Base-by-base conservation (phyloP, 1,140 invertebrate genomes). In the Yoshiicerus persimilis region DNA sequence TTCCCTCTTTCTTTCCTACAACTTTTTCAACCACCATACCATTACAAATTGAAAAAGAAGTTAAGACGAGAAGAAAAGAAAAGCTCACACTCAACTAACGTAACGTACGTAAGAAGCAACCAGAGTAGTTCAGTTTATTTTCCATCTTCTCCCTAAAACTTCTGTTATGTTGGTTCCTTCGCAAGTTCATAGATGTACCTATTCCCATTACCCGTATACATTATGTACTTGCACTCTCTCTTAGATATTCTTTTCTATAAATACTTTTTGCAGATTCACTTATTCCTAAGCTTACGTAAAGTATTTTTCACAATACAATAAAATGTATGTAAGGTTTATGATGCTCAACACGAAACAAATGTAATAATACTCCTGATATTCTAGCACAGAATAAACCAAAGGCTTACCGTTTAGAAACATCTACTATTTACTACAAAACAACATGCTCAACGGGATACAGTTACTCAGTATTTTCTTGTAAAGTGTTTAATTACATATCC, bases 1-100 rank as follows among this genome's bases (percentile, higher is more conserved):
- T 80, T 80, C 47, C 20, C 47, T 56, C 32, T 36, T 80, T 80
- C 75, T 80, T 66, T 36, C 34, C n/a, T 23, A 5, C 75, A 38
- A 80, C 75, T 80, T 80, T 36, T n/a, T 38, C 75, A 80, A 80
- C 30, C 32, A 38, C 75, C 34, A 80, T 25, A 34, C 30, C 30
- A 80, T 36, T 80, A 80, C 34, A 80, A 80, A 80, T 80, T 80
- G 75, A 80, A 80, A 80, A 80, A 80, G 75, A 80, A 80, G 75
- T 80, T 80, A 80, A 70, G 64, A 70, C 64, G 25, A 70, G 64
- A 70, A 70, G 75, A 80, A 77, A 77, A 77, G 32, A 34, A 70
- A 70, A 70, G 30, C 25, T 27, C 25, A 70, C 25, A 70, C 25
- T 70, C 27, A 30, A 70, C 66, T n/a, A 56, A 56, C 47, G 16